Evolutionary conservation across 2,888 invertebrate genomes (phyloP).

Genomic region (Rhorus exstirpatorius): DNA sequence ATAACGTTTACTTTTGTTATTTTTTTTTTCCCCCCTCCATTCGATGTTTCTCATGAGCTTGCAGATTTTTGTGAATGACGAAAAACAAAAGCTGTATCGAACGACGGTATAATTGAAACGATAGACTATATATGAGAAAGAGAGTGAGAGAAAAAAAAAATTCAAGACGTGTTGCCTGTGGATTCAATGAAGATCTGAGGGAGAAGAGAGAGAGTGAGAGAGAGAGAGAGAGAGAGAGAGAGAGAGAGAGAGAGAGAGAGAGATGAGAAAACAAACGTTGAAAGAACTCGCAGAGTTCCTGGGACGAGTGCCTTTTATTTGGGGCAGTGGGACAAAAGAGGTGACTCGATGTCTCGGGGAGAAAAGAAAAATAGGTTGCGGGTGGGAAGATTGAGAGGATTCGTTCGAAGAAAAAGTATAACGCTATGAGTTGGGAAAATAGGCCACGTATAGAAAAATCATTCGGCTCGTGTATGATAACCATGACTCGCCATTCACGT

Average conservation of each 20-base stretch:
- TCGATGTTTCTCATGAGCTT: background rate
- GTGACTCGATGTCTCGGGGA: background rate
- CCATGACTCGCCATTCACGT: slow-evolving; percentile 49
- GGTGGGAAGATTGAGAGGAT: slow-evolving; percentile 31
- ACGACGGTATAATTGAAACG: too few relatives aligned
- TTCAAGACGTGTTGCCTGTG: slow-evolving; percentile 2
- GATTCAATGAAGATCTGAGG: slow-evolving; percentile 25
- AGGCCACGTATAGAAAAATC: slow-evolving; percentile 64
- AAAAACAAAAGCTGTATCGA: too few relatives aligned
- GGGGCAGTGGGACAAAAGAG: slow-evolving; percentile 52
- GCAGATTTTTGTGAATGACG: too few relatives aligned
- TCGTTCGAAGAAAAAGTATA: slow-evolving; percentile 12
- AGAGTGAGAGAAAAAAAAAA: too few relatives aligned
- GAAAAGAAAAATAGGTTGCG: slow-evolving; percentile 26
- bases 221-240: background rate
- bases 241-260: background rate
- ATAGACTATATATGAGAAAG: background rate
- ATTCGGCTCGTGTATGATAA: slow-evolving; percentile 56
- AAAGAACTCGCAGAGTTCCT: background rate
- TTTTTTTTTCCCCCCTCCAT: background rate
- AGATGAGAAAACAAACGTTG: slow-evolving; percentile 16
- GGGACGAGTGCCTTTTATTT: slow-evolving; percentile 62
- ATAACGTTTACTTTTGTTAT: background rate
- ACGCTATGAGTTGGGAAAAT: slow-evolving; percentile 38
- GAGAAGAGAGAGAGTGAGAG: background rate